Base-by-base conservation (phyloP, 1,140 invertebrate species). In the Conopomorpha cramerella region DNA sequence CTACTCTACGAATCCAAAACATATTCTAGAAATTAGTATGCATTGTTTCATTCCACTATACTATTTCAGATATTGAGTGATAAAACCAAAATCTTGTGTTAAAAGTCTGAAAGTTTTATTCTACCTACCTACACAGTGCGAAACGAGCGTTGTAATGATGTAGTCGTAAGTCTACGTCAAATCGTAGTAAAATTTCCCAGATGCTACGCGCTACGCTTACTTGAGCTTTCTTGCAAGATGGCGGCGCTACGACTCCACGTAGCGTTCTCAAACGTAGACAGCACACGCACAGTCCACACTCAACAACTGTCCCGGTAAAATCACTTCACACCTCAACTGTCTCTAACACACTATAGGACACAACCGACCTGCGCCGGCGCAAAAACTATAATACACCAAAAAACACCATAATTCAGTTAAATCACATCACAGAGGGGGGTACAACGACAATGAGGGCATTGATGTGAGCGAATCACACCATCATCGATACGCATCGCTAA, bases 321-420 rank as follows among this genome's bases (percentile, higher is more conserved):
- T 23, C 19, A n/a, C n/a, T n/a, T n/a, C n/a, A n/a, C n/a, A n/a
- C n/a, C n/a, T n/a, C n/a, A n/a, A n/a, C 42, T 26, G 38, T 40
- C 47, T 56, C 65, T 43, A 49, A 54, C 41, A 54, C 51, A 60
- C 60, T 40, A 62, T 48, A 50, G 55, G 55, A 51, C 66, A 58
- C n/a, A n/a, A n/a, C n/a, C n/a, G n/a, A n/a, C n/a, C n/a, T n/a
- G n/a, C n/a, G n/a, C n/a, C n/a, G n/a, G n/a, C n/a, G 58, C 45
- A 54, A 45, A 62, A 63, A 61, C 51, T 46, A 51, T 66, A 66
- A 64, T 66, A 61, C 45, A 44, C 55, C 68, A 57, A 59, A 58
- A 53, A 54, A 68, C 53, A 49, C 52, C 53, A 74, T 70, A 74
- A 67, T 64, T 71, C 59, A 68, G 70, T 71, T 74, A 71, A 74